These are phyloP conservation scores for Gisinianus flammeolus DNA, from an alignment of 2,888 invertebrate species.

Conservation along the genomic window DNA sequence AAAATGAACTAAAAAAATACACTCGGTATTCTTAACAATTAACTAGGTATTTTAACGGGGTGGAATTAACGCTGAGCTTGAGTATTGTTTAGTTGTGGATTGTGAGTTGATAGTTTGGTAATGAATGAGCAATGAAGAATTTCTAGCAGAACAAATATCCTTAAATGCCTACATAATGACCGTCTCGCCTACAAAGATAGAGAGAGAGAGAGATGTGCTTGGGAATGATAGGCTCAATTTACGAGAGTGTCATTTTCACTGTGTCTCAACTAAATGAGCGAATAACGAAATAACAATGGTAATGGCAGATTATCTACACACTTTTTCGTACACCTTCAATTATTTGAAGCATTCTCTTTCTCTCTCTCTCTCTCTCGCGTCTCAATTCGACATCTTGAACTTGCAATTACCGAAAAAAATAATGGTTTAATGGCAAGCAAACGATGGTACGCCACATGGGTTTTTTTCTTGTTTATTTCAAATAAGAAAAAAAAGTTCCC, in stretches of 20 bases:
- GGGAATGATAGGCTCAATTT: background rate
- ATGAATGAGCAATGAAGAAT: constrained; percentile 15
- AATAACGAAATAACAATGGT: background rate
- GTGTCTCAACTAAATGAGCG: background rate
- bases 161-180: constrained; percentile 14
- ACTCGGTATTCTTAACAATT: too few species aligned
- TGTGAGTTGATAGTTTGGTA: too few species aligned
- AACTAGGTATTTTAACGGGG: too few species aligned
- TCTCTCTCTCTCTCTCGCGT: background rate
- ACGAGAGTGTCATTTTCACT: constrained; percentile 7
- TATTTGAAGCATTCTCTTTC: constrained; percentile 4
- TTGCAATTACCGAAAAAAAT: too few species aligned
- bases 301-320: background rate
- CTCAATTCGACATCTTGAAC: constrained; percentile 2
- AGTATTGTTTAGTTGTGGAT: too few species aligned
- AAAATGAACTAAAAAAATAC: too few species aligned
- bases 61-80: too few species aligned
- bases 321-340: background rate
- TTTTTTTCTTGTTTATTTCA: background rate
- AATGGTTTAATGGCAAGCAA: constrained; percentile 18
- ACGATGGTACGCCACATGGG: constrained; percentile 10
- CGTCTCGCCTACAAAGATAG: background rate
- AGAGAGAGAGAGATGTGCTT: too few species aligned
- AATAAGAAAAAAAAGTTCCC: constrained; percentile 7
- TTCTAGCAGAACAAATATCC: constrained; percentile 14